These are phyloP conservation scores for Dolichallabes microphthalmus DNA, from an alignment of 2,113 vertebrate species.

Conservation along the genomic window DNA sequence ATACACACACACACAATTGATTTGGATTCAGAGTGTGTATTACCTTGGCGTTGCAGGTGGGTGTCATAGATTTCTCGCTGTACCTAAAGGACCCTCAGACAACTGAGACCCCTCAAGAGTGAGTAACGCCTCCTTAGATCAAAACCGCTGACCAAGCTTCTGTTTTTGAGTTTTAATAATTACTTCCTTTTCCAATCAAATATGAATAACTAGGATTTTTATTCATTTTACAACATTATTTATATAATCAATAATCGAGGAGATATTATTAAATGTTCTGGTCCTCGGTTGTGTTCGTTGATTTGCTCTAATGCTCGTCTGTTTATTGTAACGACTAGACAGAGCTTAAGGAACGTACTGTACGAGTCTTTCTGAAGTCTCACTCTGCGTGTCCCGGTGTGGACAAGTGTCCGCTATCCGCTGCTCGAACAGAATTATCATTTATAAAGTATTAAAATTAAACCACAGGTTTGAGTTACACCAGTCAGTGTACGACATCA, in stretches of 20 bases:
- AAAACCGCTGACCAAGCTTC: background rate
- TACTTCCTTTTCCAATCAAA: background rate
- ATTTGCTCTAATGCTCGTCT: background rate
- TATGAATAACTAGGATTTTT: background rate
- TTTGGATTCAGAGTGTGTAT: too few relatives aligned
- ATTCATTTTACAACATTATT: too few relatives aligned
- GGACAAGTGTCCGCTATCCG: too few relatives aligned
- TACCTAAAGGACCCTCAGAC: slow-evolving; percentile 88
- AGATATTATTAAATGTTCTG: background rate
- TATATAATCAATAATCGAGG: too few relatives aligned
- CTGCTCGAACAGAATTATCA: too few relatives aligned
- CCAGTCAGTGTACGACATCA: too few relatives aligned
- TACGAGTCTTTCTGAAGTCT: background rate
- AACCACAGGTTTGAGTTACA: too few relatives aligned
- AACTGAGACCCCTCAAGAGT: slow-evolving; percentile 83
- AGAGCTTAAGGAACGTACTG: too few relatives aligned
- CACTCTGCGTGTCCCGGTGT: too few relatives aligned
- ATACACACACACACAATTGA: background rate
- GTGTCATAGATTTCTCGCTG: slow-evolving; percentile 94
- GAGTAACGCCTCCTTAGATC: slow-evolving; percentile 60
- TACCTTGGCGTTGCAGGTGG: slow-evolving; percentile 75
- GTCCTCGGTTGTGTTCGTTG: background rate
- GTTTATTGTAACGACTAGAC: background rate
- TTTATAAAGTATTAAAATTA: too few relatives aligned
- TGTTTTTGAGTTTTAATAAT: background rate